A percentile compares a stretch with the other conserved stretches of the same genome.
Conservation (phyloP, 2,113 vertebrate genomes). For the Campylomormyrus numenius region DNA sequence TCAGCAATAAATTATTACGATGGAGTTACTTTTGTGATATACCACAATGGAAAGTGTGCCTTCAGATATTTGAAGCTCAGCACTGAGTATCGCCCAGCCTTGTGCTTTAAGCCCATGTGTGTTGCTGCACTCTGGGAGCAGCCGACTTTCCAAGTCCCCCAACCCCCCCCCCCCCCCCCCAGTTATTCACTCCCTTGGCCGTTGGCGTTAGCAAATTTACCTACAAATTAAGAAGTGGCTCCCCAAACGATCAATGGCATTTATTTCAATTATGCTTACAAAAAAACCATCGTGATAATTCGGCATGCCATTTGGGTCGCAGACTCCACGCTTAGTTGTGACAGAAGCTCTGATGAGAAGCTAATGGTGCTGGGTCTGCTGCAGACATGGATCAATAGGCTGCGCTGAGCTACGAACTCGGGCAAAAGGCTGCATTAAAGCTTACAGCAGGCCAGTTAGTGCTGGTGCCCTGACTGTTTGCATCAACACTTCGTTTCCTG, state of each 20-base stretch:
- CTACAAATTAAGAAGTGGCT: conserved; percentile 45
- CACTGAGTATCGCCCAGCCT: not conserved
- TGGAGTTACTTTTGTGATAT: not conserved
- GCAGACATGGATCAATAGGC: conserved; percentile 41
- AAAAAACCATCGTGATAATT: conserved; percentile 49
- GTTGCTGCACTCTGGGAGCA: not conserved
- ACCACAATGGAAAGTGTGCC: not conserved
- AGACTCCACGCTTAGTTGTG: conserved; percentile 29
- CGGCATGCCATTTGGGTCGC: conserved; percentile 31
- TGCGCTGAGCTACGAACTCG: conserved; percentile 25
- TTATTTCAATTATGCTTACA: conserved; percentile 60
- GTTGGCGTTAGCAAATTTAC: conserved; percentile 49
- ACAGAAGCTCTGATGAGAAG: conserved; percentile 41
- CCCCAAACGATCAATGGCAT: conserved; percentile 44
- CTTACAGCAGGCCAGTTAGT: not conserved
- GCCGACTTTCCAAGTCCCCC: not conserved
- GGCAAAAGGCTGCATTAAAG: conserved; percentile 31
- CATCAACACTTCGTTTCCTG: not conserved
- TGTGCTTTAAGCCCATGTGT: not conserved
- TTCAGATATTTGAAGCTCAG: not conserved
- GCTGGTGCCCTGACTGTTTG: not conserved
- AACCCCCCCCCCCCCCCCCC: too few relatives aligned
- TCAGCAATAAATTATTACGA: not conserved
- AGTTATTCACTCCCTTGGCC: conserved; percentile 35
- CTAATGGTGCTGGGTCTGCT: conserved; percentile 31